Evolutionary conservation across 2,888 invertebrate genomes (phyloP).

Genomic region (Agrotis puta): DNA sequence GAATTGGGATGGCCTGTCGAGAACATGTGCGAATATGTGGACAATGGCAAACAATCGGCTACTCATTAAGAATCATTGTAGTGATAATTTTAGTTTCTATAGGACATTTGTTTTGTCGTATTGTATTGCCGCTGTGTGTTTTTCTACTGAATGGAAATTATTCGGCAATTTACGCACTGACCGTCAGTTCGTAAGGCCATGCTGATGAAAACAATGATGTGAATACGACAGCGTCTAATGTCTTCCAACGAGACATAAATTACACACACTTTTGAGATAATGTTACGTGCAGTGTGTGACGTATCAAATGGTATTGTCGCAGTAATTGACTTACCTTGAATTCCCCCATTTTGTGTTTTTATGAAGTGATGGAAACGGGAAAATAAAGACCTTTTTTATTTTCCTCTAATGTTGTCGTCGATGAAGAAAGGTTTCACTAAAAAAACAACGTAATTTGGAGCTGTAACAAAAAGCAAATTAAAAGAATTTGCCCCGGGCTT

Average conservation of each 20-base stretch:
- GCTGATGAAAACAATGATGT: conserved; percentile 47
- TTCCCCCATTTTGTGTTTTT: conserved; percentile 13
- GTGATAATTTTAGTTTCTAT: conserved; percentile 63
- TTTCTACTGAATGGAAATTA: conserved; percentile 45
- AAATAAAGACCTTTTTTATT: neutral
- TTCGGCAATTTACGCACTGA: conserved; percentile 49
- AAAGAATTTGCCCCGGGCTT: conserved; percentile 4
- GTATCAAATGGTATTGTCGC: conserved; percentile 17
- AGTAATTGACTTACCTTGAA: conserved; percentile 33
- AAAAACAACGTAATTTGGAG: neutral
- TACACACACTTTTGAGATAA: conserved; percentile 36
- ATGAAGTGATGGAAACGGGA: conserved; percentile 11
- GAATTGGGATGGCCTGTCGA: conserved; percentile 82
- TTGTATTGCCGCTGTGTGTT: conserved; percentile 49
- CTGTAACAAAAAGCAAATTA: conserved; percentile 19
- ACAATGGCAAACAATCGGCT: conserved; percentile 81
- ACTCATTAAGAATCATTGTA: conserved; percentile 73
- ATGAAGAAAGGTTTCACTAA: conserved; percentile 14
- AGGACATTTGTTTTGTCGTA: conserved; percentile 59
- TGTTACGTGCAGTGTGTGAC: conserved; percentile 21
- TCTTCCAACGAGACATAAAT: conserved; percentile 28
- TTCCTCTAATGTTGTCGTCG: neutral
- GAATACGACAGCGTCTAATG: conserved; percentile 33
- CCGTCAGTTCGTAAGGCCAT: conserved; percentile 45
- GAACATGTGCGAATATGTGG: conserved; percentile 76